These are phyloP conservation scores for Scleropages formosus DNA, from an alignment of 2,797 vertebrate species.

Conservation along the genomic window DNA sequence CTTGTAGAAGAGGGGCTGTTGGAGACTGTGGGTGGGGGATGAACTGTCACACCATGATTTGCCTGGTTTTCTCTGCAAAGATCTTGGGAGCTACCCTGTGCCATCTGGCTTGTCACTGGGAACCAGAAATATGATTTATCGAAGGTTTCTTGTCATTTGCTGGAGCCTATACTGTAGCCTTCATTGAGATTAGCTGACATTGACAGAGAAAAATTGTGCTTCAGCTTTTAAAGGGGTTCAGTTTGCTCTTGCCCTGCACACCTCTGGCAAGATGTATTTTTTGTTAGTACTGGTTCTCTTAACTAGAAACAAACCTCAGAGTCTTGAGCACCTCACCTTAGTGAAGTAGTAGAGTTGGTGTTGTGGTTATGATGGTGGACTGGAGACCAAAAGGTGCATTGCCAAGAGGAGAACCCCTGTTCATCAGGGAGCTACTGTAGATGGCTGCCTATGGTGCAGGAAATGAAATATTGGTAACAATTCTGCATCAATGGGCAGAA, in stretches of 20 bases:
- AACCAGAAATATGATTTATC: neutral
- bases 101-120: neutral
- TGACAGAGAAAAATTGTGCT: neutral
- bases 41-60: neutral
- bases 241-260: neutral
- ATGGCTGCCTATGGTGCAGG: too few species aligned
- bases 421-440: too few species aligned
- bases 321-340: too few species aligned
- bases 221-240: neutral
- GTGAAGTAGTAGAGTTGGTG: too few species aligned
- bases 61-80: neutral
- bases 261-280: too few species aligned
- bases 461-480: too few species aligned
- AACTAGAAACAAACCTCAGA: too few species aligned
- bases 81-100: neutral
- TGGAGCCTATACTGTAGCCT: neutral
- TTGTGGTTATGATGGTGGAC: too few species aligned
- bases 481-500: too few species aligned
- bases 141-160: neutral
- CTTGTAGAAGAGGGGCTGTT: neutral
- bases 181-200: constrained; percentile 5
- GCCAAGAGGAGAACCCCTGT: too few species aligned
- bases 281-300: too few species aligned
- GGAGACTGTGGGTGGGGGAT: neutral
- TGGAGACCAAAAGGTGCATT: too few species aligned